phyloP scores from a whole-genome alignment of 1,140 invertebrate genomes.

The Mylabris phalerata region DNA sequence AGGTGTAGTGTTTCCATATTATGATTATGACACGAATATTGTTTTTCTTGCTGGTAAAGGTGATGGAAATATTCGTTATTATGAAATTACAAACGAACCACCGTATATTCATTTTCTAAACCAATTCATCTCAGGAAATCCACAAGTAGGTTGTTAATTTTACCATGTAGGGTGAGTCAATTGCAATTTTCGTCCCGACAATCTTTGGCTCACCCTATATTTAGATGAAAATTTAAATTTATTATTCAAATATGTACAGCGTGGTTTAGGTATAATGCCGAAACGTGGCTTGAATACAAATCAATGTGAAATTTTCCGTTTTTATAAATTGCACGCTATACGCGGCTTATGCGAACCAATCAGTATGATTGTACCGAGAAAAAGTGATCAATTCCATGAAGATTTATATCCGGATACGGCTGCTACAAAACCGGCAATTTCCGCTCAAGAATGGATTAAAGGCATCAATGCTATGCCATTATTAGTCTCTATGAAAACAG shows the following conservation, averaged over 20 bases:
- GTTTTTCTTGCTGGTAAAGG: constrained; percentile 66
- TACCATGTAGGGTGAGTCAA: too few species aligned
- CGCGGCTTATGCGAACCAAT: constrained; percentile 83
- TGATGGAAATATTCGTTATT: constrained; percentile 91
- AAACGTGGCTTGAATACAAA: constrained; percentile 82
- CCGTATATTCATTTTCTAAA: constrained; percentile 86
- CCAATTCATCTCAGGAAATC: constrained; percentile 84
- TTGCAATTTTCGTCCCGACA: too few species aligned
- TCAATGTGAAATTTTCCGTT: constrained; percentile 81
- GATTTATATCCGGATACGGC: constrained; percentile 92
- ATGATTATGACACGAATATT: constrained; percentile 86
- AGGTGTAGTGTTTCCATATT: constrained; percentile 88
- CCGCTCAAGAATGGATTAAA: constrained; percentile 81
- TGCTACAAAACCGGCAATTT: constrained; percentile 71
- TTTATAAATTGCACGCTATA: constrained; percentile 88
- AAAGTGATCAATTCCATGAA: constrained; percentile 60
- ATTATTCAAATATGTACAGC: constrained; percentile 46
- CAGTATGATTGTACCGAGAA: constrained; percentile 90
- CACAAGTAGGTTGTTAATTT: constrained; percentile 50
- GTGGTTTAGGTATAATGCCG: constrained; percentile 86
- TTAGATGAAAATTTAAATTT: not conserved
- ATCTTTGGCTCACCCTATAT: not conserved
- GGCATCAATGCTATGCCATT: constrained; percentile 77
- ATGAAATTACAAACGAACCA: constrained; percentile 79
- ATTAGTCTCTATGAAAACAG: constrained; percentile 77